Base-by-base conservation (phyloP, 2,113 vertebrate species). In the Microtus montanus region DNA sequence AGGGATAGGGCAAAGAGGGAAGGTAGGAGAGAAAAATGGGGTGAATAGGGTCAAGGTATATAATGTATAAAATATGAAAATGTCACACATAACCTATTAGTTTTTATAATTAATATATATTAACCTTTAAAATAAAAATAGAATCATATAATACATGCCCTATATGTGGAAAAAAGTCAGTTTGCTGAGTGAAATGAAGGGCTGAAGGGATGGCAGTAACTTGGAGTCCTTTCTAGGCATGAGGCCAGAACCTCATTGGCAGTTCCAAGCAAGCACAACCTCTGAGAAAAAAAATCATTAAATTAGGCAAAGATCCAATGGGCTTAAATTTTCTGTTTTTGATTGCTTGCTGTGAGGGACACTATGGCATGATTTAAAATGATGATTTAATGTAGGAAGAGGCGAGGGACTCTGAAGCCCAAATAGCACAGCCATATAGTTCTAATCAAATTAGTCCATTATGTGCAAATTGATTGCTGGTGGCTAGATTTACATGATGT, bases 391-490 rank as follows among this genome's bases (percentile, higher is more conserved):
- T 91, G 88, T 88, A 85, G 83, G 63, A 68, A 89, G 90, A 90
- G 88, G 80, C 97, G 94, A 97, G 49, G 61, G 90, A 90, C 66
- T 93, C 73, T 64, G 94, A 80, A 91, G 97, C 91, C 87, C 38
- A 89, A 97, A 87, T 2, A 52, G 61, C 91, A 66, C 38, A 91
- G 91, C 68, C 92, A 58, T 70, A 64, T 33, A 90, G 85, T 93
- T 94, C 90, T 96, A 73, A 96, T 96, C 96, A 95, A 97, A 98
- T 97, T 92, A 80, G 68, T 95, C 97, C 92, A 97, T 94, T 96
- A 77, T 79, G 92, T 89, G 93, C 86, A 90, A 92, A 96, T 92
- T 96, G 92, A 97, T 97, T 95, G 83, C 85, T 92, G 15, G 79
- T 85, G 38, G 93, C 86, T 70, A 87, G 92, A 95, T 41, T 94